Percentiles rank a stretch among this genome's conserved stretches.
phyloP scores from a whole-genome alignment of 2,888 invertebrate species.

The Odontocerum albicorne region DNA sequence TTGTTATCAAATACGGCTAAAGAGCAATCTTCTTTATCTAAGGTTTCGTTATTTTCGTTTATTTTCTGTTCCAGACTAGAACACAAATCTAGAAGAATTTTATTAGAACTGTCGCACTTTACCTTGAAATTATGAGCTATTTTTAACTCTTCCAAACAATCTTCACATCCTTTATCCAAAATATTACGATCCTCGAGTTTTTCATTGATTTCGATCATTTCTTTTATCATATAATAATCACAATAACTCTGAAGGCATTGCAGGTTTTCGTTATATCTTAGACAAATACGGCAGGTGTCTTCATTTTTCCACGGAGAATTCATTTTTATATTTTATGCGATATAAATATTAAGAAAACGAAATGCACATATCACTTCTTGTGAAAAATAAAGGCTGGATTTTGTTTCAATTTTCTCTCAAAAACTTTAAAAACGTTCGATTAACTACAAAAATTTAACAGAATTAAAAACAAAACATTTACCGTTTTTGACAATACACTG shows the following conservation, averaged over 20 bases:
- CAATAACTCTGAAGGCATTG: background rate
- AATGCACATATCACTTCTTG: too few species aligned
- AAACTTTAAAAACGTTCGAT: too few species aligned
- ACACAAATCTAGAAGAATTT: constrained; percentile 3
- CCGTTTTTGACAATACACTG: too few species aligned
- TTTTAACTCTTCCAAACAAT: constrained; percentile 7
- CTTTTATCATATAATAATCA: constrained; percentile 1
- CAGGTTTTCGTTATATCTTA: background rate
- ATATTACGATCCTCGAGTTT: background rate
- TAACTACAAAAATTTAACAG: too few species aligned
- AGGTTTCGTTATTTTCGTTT: background rate
- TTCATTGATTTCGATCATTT: constrained; percentile 1
- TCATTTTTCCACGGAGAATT: background rate
- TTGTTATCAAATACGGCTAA: background rate
- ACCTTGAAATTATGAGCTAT: constrained; percentile 4
- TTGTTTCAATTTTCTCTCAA: too few species aligned
- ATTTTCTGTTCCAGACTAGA: background rate
- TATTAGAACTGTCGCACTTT: constrained; percentile 6
- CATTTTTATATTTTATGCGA: background rate
- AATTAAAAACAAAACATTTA: too few species aligned
- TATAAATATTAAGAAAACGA: background rate
- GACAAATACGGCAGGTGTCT: constrained; percentile 10
- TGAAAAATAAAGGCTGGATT: too few species aligned
- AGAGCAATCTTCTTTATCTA: background rate
- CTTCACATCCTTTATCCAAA: constrained; percentile 4